Percentiles rank a stretch among this genome's conserved stretches.
Evolutionary conservation across 2,113 vertebrate genomes (phyloP).

Genomic region (Chionomys nivalis): DNA sequence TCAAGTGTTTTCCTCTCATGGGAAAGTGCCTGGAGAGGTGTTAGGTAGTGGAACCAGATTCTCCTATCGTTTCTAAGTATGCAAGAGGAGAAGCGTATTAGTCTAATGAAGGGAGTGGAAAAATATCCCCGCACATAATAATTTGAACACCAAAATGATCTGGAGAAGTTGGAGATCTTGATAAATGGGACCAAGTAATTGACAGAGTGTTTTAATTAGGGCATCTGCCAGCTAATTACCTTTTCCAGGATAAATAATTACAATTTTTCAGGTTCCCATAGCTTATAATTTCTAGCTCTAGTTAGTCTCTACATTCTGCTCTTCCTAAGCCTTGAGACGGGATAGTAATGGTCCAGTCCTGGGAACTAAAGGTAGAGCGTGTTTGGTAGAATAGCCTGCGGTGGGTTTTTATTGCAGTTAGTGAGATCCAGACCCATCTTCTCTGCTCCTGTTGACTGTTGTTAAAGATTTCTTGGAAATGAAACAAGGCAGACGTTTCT

Average conservation of each 20-base stretch:
- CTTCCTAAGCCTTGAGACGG: constrained; percentile 41
- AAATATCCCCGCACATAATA: constrained; percentile 66
- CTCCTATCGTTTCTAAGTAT: constrained; percentile 50
- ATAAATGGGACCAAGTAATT: constrained; percentile 78
- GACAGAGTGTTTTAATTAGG: constrained; percentile 78
- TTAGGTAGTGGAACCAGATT: constrained; percentile 45
- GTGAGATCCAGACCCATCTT: background rate
- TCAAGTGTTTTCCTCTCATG: constrained; percentile 41
- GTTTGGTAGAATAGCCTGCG: background rate
- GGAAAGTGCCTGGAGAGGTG: constrained; percentile 69
- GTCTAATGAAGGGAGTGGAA: constrained; percentile 73
- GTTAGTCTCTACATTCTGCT: constrained; percentile 59
- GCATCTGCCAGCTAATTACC: constrained; percentile 79
- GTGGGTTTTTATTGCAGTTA: background rate
- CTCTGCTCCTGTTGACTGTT: background rate
- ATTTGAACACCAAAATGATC: constrained; percentile 76
- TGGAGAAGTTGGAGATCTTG: constrained; percentile 76
- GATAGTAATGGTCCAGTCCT: constrained; percentile 20
- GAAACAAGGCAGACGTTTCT: background rate
- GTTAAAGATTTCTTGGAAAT: background rate
- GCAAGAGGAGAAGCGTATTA: constrained; percentile 63
- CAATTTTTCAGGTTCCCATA: constrained; percentile 70
- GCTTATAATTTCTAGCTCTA: constrained; percentile 70
- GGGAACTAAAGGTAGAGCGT: background rate
- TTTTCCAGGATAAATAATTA: constrained; percentile 80